Conservation (phyloP, 2,888 invertebrate species). For the Mystacides longicornis region DNA sequence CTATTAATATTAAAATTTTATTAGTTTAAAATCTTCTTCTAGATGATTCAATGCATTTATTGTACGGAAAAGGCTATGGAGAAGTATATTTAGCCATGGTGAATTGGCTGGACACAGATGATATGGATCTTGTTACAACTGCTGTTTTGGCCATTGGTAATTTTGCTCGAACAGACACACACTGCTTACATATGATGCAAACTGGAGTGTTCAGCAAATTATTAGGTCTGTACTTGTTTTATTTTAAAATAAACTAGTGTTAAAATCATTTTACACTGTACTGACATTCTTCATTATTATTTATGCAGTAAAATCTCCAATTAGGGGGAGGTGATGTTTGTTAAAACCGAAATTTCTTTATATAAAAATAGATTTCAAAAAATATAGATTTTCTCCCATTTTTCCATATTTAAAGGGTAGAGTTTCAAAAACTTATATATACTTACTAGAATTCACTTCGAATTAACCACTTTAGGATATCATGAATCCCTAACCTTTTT, state of each 20-base stretch:
- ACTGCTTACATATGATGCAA: slow-evolving; percentile 77
- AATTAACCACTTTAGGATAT: too few species aligned
- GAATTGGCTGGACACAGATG: slow-evolving; percentile 67
- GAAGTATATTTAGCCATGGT: slow-evolving; percentile 63
- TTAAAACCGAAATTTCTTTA: too few species aligned
- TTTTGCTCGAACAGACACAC: slow-evolving; percentile 79
- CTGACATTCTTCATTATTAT: too few species aligned
- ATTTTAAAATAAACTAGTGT: not conserved
- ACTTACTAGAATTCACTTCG: too few species aligned
- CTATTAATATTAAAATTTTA: too few species aligned
- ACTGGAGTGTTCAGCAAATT: slow-evolving; percentile 67
- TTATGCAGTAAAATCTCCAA: too few species aligned
- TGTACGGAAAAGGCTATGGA: slow-evolving; percentile 73
- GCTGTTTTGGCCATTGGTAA: slow-evolving; percentile 82
- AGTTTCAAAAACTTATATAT: too few species aligned
- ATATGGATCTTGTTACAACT: slow-evolving; percentile 71
- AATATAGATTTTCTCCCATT: too few species aligned
- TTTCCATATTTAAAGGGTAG: too few species aligned
- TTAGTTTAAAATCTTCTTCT: slow-evolving; percentile 28
- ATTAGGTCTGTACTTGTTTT: slow-evolving; percentile 42
- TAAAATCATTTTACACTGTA: not conserved
- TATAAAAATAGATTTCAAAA: too few species aligned
- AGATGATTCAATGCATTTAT: slow-evolving; percentile 82
- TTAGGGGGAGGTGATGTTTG: too few species aligned
- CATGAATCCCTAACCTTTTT: too few species aligned